Evolutionary conservation across 2,888 invertebrate genomes (phyloP), one percentile per base, ranked within the genome.

Genomic region (Phalera bucephala): DNA sequence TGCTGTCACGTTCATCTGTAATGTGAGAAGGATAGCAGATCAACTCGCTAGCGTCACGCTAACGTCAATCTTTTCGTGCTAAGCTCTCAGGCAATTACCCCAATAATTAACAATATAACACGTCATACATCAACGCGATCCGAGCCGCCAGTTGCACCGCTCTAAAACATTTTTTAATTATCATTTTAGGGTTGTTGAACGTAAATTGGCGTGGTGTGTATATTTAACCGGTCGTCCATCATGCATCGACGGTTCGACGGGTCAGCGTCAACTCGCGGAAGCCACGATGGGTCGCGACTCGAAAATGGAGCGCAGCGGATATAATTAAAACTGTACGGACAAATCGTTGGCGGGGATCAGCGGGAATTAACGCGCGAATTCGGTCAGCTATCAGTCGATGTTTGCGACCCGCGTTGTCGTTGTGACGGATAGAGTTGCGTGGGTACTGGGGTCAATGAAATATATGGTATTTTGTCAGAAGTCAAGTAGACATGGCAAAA

Each of bases 281-380:
- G 86, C 75, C 53, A 45, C 71, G 66, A 70, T 71, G 69, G 72
- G 76, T 65, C 69, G 73, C 69, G 71, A 70, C 66, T 69, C 71
- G 79, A 85, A 87, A 87, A 87, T 86, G 85, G 87, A 82, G 79
- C 86, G 66, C 80, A 79, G 83, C 82, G 84, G 85, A 77, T 88
- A 87, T 87, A 86, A 86, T 86, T 88, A 88, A 83, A 84, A 81
- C 80, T 64, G 68, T 72, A 68, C 80, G 72, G 70, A 79, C 79
- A 78, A 81, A 80, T 80, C 75, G 72, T 62, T 71, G 78, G 77
- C 78, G 73, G 59, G 68, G n/a, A n/a, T n/a, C n/a, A n/a, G n/a
- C n/a, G n/a, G 78, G 72, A 5, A 79, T 79, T 73, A 78, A 76
- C 75, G 60, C 67, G 73, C 72, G 68, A 80, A 78, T 78, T 77